Percentiles rank a stretch among this genome's conserved stretches.
Conservation (phyloP, 2,113 vertebrate genomes). For the Colossoma macropomum region DNA sequence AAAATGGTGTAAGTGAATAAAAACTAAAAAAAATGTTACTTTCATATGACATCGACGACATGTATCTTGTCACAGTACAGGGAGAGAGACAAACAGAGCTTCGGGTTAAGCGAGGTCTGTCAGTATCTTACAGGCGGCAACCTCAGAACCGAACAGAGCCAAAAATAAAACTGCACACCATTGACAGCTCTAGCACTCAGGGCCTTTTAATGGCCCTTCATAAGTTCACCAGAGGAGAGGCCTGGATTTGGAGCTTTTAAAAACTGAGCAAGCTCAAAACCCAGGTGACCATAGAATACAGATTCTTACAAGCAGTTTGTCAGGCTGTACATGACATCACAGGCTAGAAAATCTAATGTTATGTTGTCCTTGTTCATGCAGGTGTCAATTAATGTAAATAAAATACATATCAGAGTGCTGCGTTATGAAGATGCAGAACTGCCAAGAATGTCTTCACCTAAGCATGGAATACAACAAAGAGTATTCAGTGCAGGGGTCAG, state of each 20-base stretch:
- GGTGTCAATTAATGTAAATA: not conserved
- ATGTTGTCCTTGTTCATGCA: not conserved
- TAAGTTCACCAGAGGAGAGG: slow-evolving; percentile 22
- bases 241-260: slow-evolving; percentile 25
- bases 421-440: not conserved
- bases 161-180: slow-evolving; percentile 48
- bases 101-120: slow-evolving; percentile 14
- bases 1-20: not conserved
- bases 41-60: not conserved
- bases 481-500: not conserved
- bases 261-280: slow-evolving; percentile 11
- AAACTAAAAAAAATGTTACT: not conserved
- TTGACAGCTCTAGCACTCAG: slow-evolving; percentile 30
- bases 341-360: not conserved
- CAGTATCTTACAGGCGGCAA: slow-evolving; percentile 33
- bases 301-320: slow-evolving; percentile 17
- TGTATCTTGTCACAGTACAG: not conserved
- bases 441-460: not conserved
- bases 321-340: not conserved
- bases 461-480: not conserved
- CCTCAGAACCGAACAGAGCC: slow-evolving; percentile 10
- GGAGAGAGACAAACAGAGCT: slow-evolving; percentile 1
- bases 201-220: slow-evolving; percentile 23
- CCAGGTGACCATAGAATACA: slow-evolving; percentile 14
- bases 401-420: not conserved